A percentile compares a stretch with the other conserved stretches of the same genome.
Evolutionary conservation across 2,113 vertebrate species (phyloP).

Genomic region (Perca schrenkii): DNA sequence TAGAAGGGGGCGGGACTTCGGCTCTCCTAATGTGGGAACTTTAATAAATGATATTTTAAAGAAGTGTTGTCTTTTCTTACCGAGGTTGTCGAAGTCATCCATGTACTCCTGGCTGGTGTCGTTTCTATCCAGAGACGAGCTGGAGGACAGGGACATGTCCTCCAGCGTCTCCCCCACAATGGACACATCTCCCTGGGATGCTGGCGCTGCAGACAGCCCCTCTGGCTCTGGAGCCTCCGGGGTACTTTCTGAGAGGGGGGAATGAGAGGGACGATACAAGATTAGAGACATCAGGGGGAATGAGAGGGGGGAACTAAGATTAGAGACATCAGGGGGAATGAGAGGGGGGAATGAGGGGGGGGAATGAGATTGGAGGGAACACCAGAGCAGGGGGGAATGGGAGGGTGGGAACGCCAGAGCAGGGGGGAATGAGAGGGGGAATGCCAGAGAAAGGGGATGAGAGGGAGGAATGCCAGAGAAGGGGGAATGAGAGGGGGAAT

Average conservation of each 20-base stretch:
- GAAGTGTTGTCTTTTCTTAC: constrained; percentile 32
- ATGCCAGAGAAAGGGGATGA: too few species aligned
- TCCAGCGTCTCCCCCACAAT: constrained; percentile 89
- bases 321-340: not conserved
- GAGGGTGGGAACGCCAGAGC: too few species aligned
- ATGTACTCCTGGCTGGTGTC: constrained; percentile 95
- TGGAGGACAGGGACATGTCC: constrained; percentile 95
- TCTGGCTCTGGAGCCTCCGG: constrained; percentile 45
- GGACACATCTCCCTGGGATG: constrained; percentile 71
- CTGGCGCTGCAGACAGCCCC: constrained; percentile 1
- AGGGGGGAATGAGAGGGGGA: too few species aligned
- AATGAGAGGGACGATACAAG: too few species aligned
- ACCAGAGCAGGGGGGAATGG: too few species aligned
- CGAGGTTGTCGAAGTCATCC: constrained; percentile 91
- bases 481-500: too few species aligned
- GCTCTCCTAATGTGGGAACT: too few species aligned
- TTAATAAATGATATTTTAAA: too few species aligned
- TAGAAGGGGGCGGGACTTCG: too few species aligned
- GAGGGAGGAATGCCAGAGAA: too few species aligned
- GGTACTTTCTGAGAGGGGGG: constrained; percentile 19
- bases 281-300: not conserved
- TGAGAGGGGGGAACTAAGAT: not conserved
- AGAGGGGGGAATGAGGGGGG: too few species aligned
- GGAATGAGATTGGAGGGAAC: too few species aligned
- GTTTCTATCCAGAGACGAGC: constrained; percentile 93